Conservation (phyloP, 2,113 vertebrate species). For the Nothobranchius kuhntae region DNA sequence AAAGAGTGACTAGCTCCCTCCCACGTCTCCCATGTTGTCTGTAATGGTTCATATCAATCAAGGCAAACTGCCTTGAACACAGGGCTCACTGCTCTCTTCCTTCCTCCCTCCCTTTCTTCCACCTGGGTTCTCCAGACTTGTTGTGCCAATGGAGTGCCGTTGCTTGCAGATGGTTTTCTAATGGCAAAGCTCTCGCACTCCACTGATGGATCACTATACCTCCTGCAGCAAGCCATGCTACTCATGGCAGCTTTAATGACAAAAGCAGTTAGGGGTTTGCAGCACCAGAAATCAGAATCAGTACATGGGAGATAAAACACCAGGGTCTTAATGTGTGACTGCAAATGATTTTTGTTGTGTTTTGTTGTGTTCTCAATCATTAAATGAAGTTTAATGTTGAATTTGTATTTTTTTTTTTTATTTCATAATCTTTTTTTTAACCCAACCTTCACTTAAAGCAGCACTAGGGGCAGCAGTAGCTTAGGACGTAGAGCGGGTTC, state of each 20-base stretch:
- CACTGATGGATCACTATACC: slow-evolving; percentile 69
- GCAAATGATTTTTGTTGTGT: slow-evolving; percentile 44
- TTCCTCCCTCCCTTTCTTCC: slow-evolving; percentile 21
- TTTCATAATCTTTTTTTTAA: neutral
- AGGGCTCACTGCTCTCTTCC: slow-evolving; percentile 16
- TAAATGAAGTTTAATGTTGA: slow-evolving; percentile 12
- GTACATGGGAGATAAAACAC: slow-evolving; percentile 43
- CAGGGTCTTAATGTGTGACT: slow-evolving; percentile 51
- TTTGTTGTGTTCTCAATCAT: slow-evolving; percentile 6
- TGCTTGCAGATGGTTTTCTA: slow-evolving; percentile 75
- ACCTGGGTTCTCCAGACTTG: slow-evolving; percentile 49
- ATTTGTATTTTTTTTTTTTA: slow-evolving; percentile 2
- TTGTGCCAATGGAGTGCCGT: slow-evolving; percentile 66
- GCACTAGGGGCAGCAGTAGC: too few relatives aligned
- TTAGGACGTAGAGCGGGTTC: too few relatives aligned
- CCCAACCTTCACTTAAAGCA: neutral
- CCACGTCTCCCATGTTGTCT: slow-evolving; percentile 60
- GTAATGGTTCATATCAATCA: slow-evolving; percentile 77
- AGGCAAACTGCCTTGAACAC: slow-evolving; percentile 57
- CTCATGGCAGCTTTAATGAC: slow-evolving; percentile 67
- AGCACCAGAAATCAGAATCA: slow-evolving; percentile 43
- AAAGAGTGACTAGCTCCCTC: slow-evolving; percentile 61
- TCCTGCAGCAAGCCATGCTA: slow-evolving; percentile 67
- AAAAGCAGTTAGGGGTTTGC: slow-evolving; percentile 50
- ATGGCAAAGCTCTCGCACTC: slow-evolving; percentile 64